Conservation (phyloP, 2,888 invertebrate species). For the Brassicogethes aeneus region DNA sequence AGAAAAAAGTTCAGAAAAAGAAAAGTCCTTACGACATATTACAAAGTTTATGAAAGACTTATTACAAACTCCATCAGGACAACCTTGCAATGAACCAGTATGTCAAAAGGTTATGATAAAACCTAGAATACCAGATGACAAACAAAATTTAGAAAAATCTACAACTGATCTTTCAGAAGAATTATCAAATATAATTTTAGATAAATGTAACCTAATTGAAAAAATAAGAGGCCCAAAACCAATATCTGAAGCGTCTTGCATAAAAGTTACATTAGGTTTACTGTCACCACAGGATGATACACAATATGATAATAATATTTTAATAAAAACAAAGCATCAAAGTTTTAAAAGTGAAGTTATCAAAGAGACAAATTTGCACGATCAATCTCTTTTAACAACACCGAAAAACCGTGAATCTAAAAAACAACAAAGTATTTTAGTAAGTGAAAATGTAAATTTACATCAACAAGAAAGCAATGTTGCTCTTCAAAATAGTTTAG, state of each 20-base stretch:
- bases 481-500: not conserved
- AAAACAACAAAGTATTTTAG: too few species aligned
- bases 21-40: conserved; percentile 6
- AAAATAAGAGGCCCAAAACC: too few species aligned
- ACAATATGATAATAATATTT: too few species aligned
- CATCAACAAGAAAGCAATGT: not conserved
- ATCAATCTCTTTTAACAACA: too few species aligned
- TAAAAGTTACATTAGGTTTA: too few species aligned
- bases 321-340: too few species aligned
- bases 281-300: not conserved
- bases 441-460: too few species aligned
- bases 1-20: conserved; percentile 11
- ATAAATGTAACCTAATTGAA: too few species aligned
- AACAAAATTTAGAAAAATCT: too few species aligned
- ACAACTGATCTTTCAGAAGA: too few species aligned
- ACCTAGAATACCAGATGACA: conserved; percentile 20
- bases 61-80: conserved; percentile 7
- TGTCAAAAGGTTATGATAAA: conserved; percentile 28
- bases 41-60: not conserved
- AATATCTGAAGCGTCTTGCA: not conserved
- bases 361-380: conserved; percentile 16
- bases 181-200: too few species aligned
- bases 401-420: too few species aligned
- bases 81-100: conserved; percentile 27
- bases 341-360: conserved; percentile 18